These are phyloP conservation scores for Decapterus maruadsi DNA, from an alignment of 2,797 vertebrate species.

Conservation along the genomic window DNA sequence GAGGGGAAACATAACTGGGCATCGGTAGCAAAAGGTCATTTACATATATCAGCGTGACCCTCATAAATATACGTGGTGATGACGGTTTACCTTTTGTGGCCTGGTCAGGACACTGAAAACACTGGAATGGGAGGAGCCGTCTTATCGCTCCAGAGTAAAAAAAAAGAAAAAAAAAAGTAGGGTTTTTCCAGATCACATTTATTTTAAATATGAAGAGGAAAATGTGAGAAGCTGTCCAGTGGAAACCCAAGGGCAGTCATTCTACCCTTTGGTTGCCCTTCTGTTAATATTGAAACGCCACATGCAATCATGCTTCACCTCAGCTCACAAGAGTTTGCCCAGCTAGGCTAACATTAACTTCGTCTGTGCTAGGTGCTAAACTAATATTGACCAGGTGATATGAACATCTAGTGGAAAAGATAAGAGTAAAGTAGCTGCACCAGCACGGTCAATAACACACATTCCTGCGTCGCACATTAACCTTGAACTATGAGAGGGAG, in stretches of 20 bases:
- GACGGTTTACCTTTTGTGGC: not conserved
- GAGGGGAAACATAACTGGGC: constrained; percentile 6
- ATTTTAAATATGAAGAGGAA: not conserved
- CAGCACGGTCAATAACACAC: constrained; percentile 39
- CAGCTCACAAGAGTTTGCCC: constrained; percentile 1
- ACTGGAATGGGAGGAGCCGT: not conserved
- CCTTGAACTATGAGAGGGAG: constrained; percentile 44
- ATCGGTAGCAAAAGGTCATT: constrained; percentile 18
- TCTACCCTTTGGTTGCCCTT: constrained; percentile 33
- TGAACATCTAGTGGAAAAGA: constrained; percentile 50
- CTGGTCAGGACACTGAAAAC: not conserved
- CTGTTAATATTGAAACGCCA: constrained; percentile 10
- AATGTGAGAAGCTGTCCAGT: not conserved
- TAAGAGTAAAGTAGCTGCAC: constrained; percentile 36
- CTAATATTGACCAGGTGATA: constrained; percentile 74
- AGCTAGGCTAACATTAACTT: constrained; percentile 35
- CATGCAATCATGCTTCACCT: not conserved
- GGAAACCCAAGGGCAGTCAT: not conserved
- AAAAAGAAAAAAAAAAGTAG: not conserved
- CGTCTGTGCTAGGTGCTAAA: constrained; percentile 37
- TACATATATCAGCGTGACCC: constrained; percentile 5
- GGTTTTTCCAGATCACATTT: not conserved
- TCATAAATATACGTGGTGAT: not conserved
- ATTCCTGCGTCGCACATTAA: constrained; percentile 56
- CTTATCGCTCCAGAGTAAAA: not conserved